These are phyloP conservation scores for Endotricha flammealis DNA, from an alignment of 2,888 invertebrate species.

Conservation along the genomic window DNA sequence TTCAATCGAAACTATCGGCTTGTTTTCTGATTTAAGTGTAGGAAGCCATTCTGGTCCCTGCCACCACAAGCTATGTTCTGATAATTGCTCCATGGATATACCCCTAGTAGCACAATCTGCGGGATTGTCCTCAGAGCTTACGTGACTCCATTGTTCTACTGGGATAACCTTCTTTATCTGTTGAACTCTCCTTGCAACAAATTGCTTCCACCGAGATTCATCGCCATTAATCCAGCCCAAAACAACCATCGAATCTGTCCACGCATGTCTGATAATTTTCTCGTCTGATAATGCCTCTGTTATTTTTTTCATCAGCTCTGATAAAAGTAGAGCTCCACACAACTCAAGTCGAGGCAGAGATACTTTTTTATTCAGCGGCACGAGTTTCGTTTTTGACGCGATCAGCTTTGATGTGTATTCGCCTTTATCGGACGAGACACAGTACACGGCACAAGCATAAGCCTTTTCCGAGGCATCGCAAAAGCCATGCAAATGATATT, in stretches of 20 bases:
- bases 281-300: constrained; percentile 6
- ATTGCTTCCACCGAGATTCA: constrained; percentile 6
- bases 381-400: constrained; percentile 17
- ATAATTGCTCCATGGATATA: constrained; percentile 9
- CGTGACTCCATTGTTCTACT: constrained; percentile 18
- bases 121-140: constrained; percentile 20
- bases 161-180: constrained; percentile 16
- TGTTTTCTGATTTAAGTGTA: background rate
- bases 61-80: constrained; percentile 16
- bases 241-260: too few species aligned
- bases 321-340: constrained; percentile 13
- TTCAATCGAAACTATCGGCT: too few species aligned
- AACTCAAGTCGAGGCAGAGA: constrained; percentile 15
- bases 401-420: constrained; percentile 8
- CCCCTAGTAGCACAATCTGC: constrained; percentile 23
- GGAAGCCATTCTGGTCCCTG: constrained; percentile 13
- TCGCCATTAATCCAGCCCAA: too few species aligned
- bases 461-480: too few species aligned
- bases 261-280: too few species aligned
- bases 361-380: constrained; percentile 14
- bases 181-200: too few species aligned
- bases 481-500: constrained; percentile 13
- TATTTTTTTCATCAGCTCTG: constrained; percentile 14
- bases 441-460: constrained; percentile 17
- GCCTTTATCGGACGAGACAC: constrained; percentile 4